These are phyloP conservation scores for Pseudochaenichthys georgianus DNA, from an alignment of 2,797 vertebrate genomes.

Conservation along the genomic window DNA sequence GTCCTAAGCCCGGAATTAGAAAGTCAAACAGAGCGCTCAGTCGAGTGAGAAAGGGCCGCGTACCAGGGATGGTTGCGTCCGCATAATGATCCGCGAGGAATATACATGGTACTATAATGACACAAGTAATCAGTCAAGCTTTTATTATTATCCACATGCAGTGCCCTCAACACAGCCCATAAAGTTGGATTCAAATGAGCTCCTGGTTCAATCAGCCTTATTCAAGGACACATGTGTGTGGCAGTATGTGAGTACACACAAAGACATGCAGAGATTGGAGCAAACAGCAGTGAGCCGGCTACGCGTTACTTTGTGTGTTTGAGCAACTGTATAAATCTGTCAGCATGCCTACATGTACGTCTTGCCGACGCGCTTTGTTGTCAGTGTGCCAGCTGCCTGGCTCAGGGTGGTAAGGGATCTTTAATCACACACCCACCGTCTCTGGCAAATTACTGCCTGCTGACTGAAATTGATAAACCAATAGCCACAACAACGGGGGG, in stretches of 20 bases:
- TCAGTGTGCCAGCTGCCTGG: slow-evolving; percentile 55
- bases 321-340: slow-evolving; percentile 47
- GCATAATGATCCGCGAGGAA: slow-evolving; percentile 47
- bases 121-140: slow-evolving; percentile 43
- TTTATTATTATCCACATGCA: slow-evolving; percentile 46
- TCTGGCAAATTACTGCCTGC: slow-evolving; percentile 66
- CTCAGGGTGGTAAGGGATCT: slow-evolving; percentile 56
- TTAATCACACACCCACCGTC: slow-evolving; percentile 66
- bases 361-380: slow-evolving; percentile 40
- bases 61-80: slow-evolving; percentile 17
- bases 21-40: slow-evolving; percentile 41
- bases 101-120: slow-evolving; percentile 32
- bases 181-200: slow-evolving; percentile 52
- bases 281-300: slow-evolving; percentile 7
- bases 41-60: slow-evolving; percentile 24
- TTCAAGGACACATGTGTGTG: slow-evolving; percentile 21
- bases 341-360: slow-evolving; percentile 12
- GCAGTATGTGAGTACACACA: background rate
- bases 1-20: slow-evolving; percentile 34
- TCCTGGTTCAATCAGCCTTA: slow-evolving; percentile 34
- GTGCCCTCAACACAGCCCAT: slow-evolving; percentile 33
- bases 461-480: slow-evolving; percentile 71
- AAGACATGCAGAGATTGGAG: slow-evolving; percentile 10
- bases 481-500: slow-evolving; percentile 49
- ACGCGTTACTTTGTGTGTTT: slow-evolving; percentile 37